A percentile compares a stretch with the other conserved stretches of the same genome.
phyloP scores from a whole-genome alignment of 2,888 invertebrate genomes.

The Ferdinandea cuprea region DNA sequence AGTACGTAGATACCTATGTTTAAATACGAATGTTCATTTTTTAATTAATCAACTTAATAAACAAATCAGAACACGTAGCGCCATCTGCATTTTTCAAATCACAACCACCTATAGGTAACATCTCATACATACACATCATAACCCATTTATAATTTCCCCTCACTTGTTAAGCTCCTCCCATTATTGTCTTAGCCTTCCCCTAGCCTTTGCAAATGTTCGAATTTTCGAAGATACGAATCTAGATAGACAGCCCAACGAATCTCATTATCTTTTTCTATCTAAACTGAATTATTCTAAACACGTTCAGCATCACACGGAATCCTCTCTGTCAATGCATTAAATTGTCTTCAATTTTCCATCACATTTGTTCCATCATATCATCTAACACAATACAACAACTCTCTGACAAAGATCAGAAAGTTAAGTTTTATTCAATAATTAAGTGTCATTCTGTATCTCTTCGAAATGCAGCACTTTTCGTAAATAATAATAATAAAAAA shows the following conservation, averaged over 20 bases:
- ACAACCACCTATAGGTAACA: background rate
- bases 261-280: background rate
- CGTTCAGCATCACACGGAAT: background rate
- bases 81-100: background rate
- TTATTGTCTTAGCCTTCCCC: background rate
- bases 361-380: no score
- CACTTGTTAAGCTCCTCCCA: background rate
- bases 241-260: background rate
- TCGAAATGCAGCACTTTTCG: no score
- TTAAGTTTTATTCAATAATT: no score
- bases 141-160: background rate
- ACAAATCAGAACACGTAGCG: no score
- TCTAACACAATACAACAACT: no score
- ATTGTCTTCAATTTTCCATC: no score
- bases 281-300: background rate
- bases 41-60: no score
- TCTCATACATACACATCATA: background rate
- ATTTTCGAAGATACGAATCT: background rate
- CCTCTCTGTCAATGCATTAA: background rate
- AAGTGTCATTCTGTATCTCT: no score
- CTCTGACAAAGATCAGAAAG: no score
- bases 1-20: no score
- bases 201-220: background rate
- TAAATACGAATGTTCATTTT: no score
- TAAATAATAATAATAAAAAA: constrained; percentile 8